Conservation (phyloP, 2,888 invertebrate species). For the Campoplex nolae region DNA sequence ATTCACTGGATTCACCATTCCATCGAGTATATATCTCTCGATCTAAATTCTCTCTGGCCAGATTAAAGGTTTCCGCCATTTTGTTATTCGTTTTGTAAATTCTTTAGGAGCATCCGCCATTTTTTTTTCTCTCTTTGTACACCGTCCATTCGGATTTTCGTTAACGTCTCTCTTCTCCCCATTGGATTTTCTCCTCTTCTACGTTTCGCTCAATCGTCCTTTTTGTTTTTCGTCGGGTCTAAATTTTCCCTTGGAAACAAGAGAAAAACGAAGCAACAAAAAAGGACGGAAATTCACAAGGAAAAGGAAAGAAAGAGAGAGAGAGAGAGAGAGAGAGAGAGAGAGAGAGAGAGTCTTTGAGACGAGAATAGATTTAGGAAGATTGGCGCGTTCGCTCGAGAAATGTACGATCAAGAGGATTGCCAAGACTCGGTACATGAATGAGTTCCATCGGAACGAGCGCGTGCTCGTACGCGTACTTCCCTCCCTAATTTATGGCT, state of each 20-base stretch:
- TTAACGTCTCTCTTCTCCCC: constrained; percentile 29
- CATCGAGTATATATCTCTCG: not conserved
- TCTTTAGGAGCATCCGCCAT: not conserved
- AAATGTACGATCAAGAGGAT: constrained; percentile 64
- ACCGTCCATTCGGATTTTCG: constrained; percentile 28
- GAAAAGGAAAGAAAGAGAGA: not conserved
- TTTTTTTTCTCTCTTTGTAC: constrained; percentile 17
- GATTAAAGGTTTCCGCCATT: constrained; percentile 44
- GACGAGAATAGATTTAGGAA: constrained; percentile 81
- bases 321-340: constrained; percentile 29
- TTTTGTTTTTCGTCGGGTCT: constrained; percentile 26
- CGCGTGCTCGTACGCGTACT: constrained; percentile 78
- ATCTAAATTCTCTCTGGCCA: constrained; percentile 23
- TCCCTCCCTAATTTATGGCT: constrained; percentile 79
- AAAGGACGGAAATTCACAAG: not conserved
- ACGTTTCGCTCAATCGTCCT: not conserved
- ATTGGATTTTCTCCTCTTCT: constrained; percentile 4
- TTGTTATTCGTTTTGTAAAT: constrained; percentile 6
- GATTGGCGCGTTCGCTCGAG: constrained; percentile 65
- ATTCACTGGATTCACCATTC: constrained; percentile 17
- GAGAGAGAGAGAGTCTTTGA: constrained; percentile 69
- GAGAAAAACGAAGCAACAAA: not conserved
- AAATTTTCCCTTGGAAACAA: constrained; percentile 47
- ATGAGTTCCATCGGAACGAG: constrained; percentile 77
- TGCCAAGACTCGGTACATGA: constrained; percentile 82